Evolutionary conservation across 1,140 invertebrate genomes (phyloP).

Genomic region (Aphelinus certus): DNA sequence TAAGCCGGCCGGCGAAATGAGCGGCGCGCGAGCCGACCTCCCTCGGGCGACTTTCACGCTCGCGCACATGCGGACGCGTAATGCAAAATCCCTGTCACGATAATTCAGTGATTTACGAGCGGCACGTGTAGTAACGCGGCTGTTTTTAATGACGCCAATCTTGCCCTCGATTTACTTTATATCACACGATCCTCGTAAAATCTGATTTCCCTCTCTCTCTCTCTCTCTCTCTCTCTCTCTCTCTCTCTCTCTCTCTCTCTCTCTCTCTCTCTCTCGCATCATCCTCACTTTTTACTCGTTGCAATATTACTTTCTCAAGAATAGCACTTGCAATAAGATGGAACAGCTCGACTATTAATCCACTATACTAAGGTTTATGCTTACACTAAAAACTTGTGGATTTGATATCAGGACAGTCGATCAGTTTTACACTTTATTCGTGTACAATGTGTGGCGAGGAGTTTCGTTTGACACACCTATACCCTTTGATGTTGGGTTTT

Average conservation of each 20-base stretch:
- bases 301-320: too few relatives aligned
- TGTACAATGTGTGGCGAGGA: too few relatives aligned
- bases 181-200: slow-evolving; percentile 21
- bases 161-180: slow-evolving; percentile 26
- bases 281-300: too few relatives aligned
- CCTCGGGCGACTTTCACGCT: slow-evolving; percentile 43
- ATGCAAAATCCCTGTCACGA: slow-evolving; percentile 46
- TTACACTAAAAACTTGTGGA: too few relatives aligned
- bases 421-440: too few relatives aligned
- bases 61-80: slow-evolving; percentile 11
- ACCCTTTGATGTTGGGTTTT: too few relatives aligned
- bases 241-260: not conserved
- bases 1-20: not conserved
- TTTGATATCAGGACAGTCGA: too few relatives aligned
- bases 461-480: too few relatives aligned
- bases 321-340: too few relatives aligned
- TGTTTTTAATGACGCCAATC: slow-evolving; percentile 45
- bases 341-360: too few relatives aligned
- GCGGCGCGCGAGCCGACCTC: slow-evolving; percentile 6
- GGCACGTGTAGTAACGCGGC: slow-evolving; percentile 23
- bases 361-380: too few relatives aligned
- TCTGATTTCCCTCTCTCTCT: not conserved
- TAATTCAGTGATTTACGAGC: slow-evolving; percentile 49
- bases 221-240: not conserved
- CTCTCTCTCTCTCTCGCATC: too few relatives aligned